Evolutionary conservation across 2,888 invertebrate genomes (phyloP), one percentile per base, ranked within the genome.

Genomic region (Gisinianus flammeolus): DNA sequence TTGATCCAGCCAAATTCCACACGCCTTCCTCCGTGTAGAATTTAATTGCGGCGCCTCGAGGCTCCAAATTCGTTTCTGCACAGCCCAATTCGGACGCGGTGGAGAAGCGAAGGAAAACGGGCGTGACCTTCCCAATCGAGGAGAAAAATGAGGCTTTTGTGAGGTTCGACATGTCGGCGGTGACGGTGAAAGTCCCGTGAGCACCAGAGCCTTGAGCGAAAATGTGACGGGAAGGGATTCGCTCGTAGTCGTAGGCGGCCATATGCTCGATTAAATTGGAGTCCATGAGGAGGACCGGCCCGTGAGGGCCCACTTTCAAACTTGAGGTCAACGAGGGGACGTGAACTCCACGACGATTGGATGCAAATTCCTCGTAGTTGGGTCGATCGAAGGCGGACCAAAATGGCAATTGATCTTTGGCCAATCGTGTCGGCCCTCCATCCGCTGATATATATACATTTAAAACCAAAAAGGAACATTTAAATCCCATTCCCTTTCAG

Each of bases 1-100:
- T 97, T 87, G 93, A 94, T 19, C 97, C 97, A 35, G 96, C 96
- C 82, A 97, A 88, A 88, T 97, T 97, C 96, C 96, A 96, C 85
- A 93, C 92, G 12, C 96, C 96, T 85, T 95, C 94, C 83, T 95
- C 94, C 0, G 95, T 94, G 87, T 97, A 97, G 87, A 97, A 95
- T 87, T 97, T 97, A 0, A 97, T 89, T 10, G 97, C 94, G 87
- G 97, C 97, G 35, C 97, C 83, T 33, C 80, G 78, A 12, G 79
- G 52, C 71, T 82, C 83, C 0, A 75, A 67, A 12, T 67, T 33
- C 0, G 81, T 79, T 44, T 82, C 82, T 0, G 82, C 54, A 19
- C 58, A 95, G 0, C 97, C 97, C 85, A 91, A 91, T 88, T 97
- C 96, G 10, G 96, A 96, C 0, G 94, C 94, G n/a, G 93, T 93